Base-by-base conservation (phyloP, 1,140 invertebrate genomes). In the Coenobita brevimanus region DNA sequence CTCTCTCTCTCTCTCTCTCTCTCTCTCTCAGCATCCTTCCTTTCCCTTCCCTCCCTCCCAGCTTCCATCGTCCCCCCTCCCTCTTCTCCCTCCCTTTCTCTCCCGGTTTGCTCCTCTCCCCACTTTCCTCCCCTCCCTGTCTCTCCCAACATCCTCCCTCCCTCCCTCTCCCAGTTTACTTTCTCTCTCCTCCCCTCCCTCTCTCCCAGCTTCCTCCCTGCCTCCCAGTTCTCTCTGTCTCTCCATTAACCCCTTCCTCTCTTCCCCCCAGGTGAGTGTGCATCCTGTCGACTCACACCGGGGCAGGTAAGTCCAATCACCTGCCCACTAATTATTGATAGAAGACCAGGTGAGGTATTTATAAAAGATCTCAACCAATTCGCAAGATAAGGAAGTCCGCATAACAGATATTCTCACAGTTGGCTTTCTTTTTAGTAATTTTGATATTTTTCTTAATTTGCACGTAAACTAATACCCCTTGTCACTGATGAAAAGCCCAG, bases 181-280 rank as follows among this genome's bases (percentile, higher is more conserved):
- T 50, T 15, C 27, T 8, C 15, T 38, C 17, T n/a, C n/a, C n/a
- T n/a, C n/a, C 46, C 76, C 33, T 33, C 46, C 67, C 30, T 38
- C 24, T 17, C 67, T 21, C 3, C 67, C 41, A 71, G 41, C 41
- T 33, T 24, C 76, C 30, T 36, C 36, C 33, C 43, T 30, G 27
- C 36, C 17, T 73, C 43, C 46, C 27, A n/a, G n/a, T n/a, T n/a
- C n/a, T n/a, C n/a, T n/a, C n/a, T n/a, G n/a, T n/a, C n/a, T n/a
- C 82, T 38, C 50, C 24, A 43, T 75, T 15, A 57, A 24, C n/a
- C 38, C 43, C 30, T 75, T 21, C 60, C 67, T 50, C 80, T 67
- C 67, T 60, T 46, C 30, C 82, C 60, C 73, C 2, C 82, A 82
- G 80, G 80, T 82, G 33, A 71, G 80, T 69, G 67, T 43, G 38